Conservation (phyloP, 2,113 vertebrate genomes). For the Cnemophilus loriae region DNA sequence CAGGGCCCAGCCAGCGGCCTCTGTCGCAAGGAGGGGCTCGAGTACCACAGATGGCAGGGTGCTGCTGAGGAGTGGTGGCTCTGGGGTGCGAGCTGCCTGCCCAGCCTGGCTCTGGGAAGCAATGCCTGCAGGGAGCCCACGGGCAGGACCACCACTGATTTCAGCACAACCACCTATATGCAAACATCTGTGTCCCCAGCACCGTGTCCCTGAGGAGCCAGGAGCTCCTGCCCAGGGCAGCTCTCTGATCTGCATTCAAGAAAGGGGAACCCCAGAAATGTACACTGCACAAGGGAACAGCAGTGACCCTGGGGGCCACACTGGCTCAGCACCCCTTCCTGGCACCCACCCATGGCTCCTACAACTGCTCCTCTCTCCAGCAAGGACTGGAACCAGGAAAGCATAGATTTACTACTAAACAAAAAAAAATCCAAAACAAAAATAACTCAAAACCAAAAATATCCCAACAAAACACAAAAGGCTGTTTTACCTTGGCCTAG, state of each 20-base stretch:
- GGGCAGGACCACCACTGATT: background rate
- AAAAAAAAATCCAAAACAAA: background rate
- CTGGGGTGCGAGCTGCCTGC: background rate
- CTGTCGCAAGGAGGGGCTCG: background rate
- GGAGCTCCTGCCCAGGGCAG: background rate
- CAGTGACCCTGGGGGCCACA: background rate
- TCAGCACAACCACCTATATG: background rate
- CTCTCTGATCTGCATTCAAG: fast-evolving
- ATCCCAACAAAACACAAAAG: background rate
- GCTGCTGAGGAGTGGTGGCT: background rate
- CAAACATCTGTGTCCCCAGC: background rate
- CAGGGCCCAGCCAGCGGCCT: background rate
- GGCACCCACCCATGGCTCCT: background rate
- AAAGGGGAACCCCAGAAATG: background rate
- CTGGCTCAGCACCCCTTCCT: background rate
- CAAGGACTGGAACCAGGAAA: background rate
- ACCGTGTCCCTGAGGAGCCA: fast-evolving
- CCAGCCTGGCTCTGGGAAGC: background rate
- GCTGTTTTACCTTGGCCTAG: background rate
- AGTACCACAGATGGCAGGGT: background rate
- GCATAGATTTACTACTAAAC: background rate
- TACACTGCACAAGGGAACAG: background rate
- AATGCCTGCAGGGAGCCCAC: fast-evolving
- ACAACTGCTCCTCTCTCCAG: background rate
- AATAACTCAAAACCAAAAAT: fast-evolving